Evolutionary conservation across 2,888 invertebrate genomes (phyloP), one percentile per base, ranked within the genome.

Genomic region (Agrochola macilenta): DNA sequence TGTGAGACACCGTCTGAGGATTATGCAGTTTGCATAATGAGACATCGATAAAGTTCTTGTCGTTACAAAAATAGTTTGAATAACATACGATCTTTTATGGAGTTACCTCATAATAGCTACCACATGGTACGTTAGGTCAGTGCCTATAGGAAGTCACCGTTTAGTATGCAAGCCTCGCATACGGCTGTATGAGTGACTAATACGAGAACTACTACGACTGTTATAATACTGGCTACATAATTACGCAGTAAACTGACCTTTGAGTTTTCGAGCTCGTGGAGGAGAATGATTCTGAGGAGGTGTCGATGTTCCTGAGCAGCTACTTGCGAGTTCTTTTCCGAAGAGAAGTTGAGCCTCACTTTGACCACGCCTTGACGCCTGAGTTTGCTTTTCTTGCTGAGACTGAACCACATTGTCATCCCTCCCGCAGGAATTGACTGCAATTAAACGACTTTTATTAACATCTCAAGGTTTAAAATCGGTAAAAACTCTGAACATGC

Each of bases 361-460:
- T 98, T 98, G 20, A 99, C 97, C 60, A 99, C 98, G 5, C 99
- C 99, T 85, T 99, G 98, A 54, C 98, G 97, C 85, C 98, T 98
- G 8, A 98, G 97, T 92, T 98, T 98, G 91, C 98, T 98, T 90
- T 98, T 98, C 92, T 98, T 98, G 91, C 99, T 99, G 73, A 99
- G 96, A 89, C 98, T 97, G 93, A 98, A 99, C 99, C 99, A 99
- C 96, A 98, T 98, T 60, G 98, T 98, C 95, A 98, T 97, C 0
- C 99, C 99, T n/a, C 98, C 98, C 1, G 99, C 98, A 20, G 99
- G 99, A 91, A 99, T 98, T 64, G 98, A 98, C 99, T 98, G 94
- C 46, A 82, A 88, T 9, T n/a, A 65, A 85, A 70, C 0, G 61
- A 35, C 20, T 65, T 12, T 58, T 17, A 11, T 81, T 26, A n/a